phyloP scores from a whole-genome alignment of 2,888 invertebrate genomes.

The Brenthis daphne region DNA sequence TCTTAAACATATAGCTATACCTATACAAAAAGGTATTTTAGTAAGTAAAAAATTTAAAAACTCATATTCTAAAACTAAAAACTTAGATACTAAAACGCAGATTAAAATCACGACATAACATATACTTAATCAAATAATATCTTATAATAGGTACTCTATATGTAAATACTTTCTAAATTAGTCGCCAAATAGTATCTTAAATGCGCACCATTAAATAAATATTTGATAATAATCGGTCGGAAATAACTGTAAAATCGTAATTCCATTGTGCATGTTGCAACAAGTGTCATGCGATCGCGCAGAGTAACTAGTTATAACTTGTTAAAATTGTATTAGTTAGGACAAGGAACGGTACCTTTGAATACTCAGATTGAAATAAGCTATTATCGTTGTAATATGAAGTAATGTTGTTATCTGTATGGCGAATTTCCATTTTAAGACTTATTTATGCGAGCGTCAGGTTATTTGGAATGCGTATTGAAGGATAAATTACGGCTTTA shows the following conservation, averaged over 20 bases:
- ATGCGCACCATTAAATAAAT: background rate
- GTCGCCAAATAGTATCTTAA: background rate
- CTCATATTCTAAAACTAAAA: too few species aligned
- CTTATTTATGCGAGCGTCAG: conserved; percentile 14
- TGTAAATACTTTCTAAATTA: background rate
- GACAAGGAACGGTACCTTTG: conserved; percentile 28
- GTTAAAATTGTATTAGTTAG: conserved; percentile 17
- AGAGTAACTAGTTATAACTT: conserved; percentile 15
- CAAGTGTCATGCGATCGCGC: conserved; percentile 28
- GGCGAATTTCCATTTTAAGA: conserved; percentile 23
- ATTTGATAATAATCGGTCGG: conserved; percentile 21
- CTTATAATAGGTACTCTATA: background rate
- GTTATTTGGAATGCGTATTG: conserved; percentile 4
- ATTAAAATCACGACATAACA: too few species aligned
- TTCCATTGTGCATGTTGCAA: conserved; percentile 29
- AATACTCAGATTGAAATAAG: conserved; percentile 33
- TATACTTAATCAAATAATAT: too few species aligned
- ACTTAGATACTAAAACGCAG: too few species aligned
- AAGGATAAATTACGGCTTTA: too few species aligned
- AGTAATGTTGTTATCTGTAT: conserved; percentile 27
- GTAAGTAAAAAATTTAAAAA: too few species aligned
- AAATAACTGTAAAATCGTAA: conserved; percentile 27
- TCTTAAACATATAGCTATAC: too few species aligned
- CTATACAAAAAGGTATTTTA: too few species aligned
- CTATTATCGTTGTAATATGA: conserved; percentile 33